Evolutionary conservation across 2,888 invertebrate species (phyloP).

Genomic region (Lysandra coridon): DNA sequence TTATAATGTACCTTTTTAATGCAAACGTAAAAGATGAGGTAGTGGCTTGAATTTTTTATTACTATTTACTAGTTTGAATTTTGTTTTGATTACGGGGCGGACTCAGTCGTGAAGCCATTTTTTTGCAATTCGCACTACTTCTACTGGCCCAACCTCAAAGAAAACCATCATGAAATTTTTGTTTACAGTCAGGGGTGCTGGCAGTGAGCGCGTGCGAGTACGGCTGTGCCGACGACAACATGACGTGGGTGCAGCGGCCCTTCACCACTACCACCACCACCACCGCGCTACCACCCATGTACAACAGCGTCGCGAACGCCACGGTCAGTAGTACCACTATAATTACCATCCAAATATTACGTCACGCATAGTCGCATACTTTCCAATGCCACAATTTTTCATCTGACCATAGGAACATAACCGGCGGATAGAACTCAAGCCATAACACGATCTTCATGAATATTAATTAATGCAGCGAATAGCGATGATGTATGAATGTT

Average conservation of each 20-base stretch:
- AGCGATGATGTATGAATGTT: no score
- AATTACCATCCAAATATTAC: neutral
- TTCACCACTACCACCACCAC: slow-evolving; percentile 63
- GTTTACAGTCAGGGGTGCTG: slow-evolving; percentile 80
- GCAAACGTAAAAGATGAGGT: neutral
- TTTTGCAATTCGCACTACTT: neutral
- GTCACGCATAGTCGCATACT: neutral
- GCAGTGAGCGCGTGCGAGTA: slow-evolving; percentile 86
- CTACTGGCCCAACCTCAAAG: neutral
- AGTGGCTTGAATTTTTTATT: neutral
- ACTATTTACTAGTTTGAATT: no score
- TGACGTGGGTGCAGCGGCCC: slow-evolving; percentile 64
- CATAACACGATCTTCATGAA: no score
- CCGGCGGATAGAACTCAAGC: no score
- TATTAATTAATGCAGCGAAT: no score
- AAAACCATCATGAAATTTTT: neutral
- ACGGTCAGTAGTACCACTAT: slow-evolving; percentile 50
- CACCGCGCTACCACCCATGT: slow-evolving; percentile 65
- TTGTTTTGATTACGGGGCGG: no score
- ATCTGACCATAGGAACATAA: no score
- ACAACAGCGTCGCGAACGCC: slow-evolving; percentile 60
- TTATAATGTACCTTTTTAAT: neutral
- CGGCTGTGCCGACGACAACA: slow-evolving; percentile 81
- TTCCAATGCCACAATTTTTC: no score
- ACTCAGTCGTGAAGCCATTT: no score